phyloP scores from a whole-genome alignment of 1,140 invertebrate genomes.

The Ladona fulva region DNA sequence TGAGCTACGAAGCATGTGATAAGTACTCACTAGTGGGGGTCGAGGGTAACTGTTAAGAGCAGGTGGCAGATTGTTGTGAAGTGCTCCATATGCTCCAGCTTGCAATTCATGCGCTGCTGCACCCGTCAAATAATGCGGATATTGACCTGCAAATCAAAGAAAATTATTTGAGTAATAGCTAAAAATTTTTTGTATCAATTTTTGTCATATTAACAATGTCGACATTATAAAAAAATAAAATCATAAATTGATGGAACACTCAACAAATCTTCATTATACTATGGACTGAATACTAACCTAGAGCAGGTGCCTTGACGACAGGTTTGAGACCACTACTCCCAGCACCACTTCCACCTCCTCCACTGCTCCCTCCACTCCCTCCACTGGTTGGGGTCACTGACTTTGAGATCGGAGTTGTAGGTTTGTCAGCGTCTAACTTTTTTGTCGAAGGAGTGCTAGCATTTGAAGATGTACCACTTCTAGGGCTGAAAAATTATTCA shows the following conservation, averaged over 20 bases:
- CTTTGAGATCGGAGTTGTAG: conserved; percentile 81
- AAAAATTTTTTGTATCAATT: too few relatives aligned
- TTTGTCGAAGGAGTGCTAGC: conserved; percentile 69
- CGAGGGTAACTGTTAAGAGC: conserved; percentile 34
- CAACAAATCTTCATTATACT: too few relatives aligned
- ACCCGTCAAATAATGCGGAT: conserved; percentile 47
- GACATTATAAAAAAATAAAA: too few relatives aligned
- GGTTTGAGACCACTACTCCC: conserved; percentile 33
- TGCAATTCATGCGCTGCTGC: conserved; percentile 40
- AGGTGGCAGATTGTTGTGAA: conserved; percentile 34
- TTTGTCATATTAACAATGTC: too few relatives aligned
- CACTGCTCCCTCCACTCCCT: conserved; percentile 38
- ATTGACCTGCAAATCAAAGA: conserved; percentile 33
- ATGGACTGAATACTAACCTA: conserved; percentile 4
- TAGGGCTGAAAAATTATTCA: conserved; percentile 43
- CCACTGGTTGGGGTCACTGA: conserved; percentile 75
- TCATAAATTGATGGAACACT: too few relatives aligned
- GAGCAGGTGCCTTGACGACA: conserved; percentile 37
- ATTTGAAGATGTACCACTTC: conserved; percentile 70
- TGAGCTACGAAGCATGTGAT: background rate
- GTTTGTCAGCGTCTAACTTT: conserved; percentile 65
- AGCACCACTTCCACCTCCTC: conserved; percentile 25
- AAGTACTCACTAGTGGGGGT: conserved; percentile 32
- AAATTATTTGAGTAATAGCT: too few relatives aligned
- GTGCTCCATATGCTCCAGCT: conserved; percentile 35